These are phyloP conservation scores for Hirudinaria manillensis DNA, from an alignment of 2,888 invertebrate genomes.

Conservation along the genomic window DNA sequence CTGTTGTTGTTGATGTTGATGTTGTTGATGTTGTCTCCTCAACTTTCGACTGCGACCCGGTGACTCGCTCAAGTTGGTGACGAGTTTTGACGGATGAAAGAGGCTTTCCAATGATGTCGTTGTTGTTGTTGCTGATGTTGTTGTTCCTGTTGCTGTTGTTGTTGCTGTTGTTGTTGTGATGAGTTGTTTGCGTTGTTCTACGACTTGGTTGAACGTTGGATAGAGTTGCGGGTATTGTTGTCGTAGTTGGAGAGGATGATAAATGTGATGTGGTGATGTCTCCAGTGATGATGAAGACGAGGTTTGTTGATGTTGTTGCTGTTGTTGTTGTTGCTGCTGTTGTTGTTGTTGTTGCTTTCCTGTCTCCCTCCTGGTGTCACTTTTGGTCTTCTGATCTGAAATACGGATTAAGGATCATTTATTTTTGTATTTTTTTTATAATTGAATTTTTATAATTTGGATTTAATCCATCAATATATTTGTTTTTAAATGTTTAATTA, in stretches of 20 bases:
- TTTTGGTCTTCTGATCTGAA: too few relatives aligned
- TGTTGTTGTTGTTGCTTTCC: too few relatives aligned
- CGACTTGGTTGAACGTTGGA: not conserved
- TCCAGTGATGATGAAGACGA: not conserved
- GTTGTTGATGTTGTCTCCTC: too few relatives aligned
- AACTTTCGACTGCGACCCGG: not conserved
- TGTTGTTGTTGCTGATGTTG: not conserved
- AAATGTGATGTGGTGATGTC: not conserved
- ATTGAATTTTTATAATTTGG: too few relatives aligned
- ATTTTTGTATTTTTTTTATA: too few relatives aligned
- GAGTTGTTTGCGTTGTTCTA: not conserved
- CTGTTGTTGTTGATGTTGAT: too few relatives aligned
- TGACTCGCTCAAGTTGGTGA: not conserved
- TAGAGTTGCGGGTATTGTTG: not conserved
- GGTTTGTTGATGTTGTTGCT: not conserved
- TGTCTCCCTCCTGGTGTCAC: too few relatives aligned
- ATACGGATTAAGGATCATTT: too few relatives aligned
- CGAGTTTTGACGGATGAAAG: constrained; percentile 10
- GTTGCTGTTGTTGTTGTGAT: not conserved
- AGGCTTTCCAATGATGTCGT: not conserved
- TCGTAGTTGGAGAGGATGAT: not conserved
- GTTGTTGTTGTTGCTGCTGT: too few relatives aligned
- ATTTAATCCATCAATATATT: too few relatives aligned
- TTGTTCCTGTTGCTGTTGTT: constrained; percentile 6
- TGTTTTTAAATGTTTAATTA: too few relatives aligned